Evolutionary conservation across 2,888 invertebrate species (phyloP), one percentile per base, ranked within the genome.

Genomic region (Polydrusus cervinus): DNA sequence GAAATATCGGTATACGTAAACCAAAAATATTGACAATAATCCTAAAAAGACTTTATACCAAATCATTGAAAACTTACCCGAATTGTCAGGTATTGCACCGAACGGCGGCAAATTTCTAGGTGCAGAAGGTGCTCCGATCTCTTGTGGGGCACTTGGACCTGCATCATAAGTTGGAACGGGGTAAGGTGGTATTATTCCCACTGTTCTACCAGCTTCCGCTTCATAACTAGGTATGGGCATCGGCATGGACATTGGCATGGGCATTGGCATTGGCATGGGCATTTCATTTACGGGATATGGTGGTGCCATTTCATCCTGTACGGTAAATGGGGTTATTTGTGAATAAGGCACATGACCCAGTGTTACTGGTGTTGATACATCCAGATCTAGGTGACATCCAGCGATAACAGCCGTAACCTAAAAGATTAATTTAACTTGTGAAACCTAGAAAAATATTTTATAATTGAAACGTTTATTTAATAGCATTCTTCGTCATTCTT

Each of bases 181-280:
- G 16, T 57, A 57, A 16, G 57, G 57, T 0, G 38, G 57, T 38
- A 38, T 2, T 38, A 38, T 6, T 25, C 20, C 51, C n/a, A 25
- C 18, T 3, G 20, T 20, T 7, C 10, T 9, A 25, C 20, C 20
- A 25, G 51, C 51, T 20, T 1, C 25, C 11, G 14, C 14, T 47
- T 47, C 14, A n/a, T 47, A 47, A 13, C 55, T 14, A 34, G 55
- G 55, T 13, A 43, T 43, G n/a, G 55, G 55, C 30, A 55, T 55
- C 5, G 55, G 55, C 34, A 20, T 47, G 2, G 38, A 38, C 30
- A 20, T 38, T 30, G 13, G 25, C 18, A 11, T 65, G 5, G 34
- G 13, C 30, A n/a, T 40, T 13, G 66, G n/a, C 25, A 25, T 30
- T 5, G 55, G 55, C 55, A 55, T 55, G 8, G 55, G 30, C 55